phyloP scores from a whole-genome alignment of 1,140 invertebrate species.

The Danaus melanippus region DNA sequence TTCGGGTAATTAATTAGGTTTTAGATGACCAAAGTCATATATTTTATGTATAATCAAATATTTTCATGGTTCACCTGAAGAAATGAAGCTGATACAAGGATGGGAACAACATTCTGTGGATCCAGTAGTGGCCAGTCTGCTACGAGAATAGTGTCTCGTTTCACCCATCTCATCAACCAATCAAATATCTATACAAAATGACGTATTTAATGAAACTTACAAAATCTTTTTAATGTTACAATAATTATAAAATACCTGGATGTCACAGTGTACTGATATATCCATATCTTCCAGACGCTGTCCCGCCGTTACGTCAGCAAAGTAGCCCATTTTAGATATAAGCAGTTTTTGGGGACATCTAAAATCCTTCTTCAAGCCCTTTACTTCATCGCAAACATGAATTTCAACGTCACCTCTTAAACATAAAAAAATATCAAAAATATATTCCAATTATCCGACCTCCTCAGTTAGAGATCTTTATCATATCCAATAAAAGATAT shows the following conservation, averaged over 20 bases:
- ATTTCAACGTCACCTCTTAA: constrained; percentile 86
- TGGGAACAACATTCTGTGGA: constrained; percentile 88
- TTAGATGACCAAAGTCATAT: neutral
- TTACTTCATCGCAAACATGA: constrained; percentile 90
- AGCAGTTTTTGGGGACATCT: constrained; percentile 88
- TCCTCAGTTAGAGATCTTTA: no score
- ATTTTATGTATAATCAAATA: neutral
- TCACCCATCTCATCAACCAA: constrained; percentile 95
- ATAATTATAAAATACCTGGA: constrained; percentile 66
- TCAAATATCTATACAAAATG: constrained; percentile 81
- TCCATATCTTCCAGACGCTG: constrained; percentile 95
- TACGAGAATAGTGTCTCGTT: constrained; percentile 78
- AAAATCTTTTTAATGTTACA: neutral
- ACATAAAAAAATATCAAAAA: constrained; percentile 19
- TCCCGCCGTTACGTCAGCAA: constrained; percentile 88
- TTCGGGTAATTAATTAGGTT: no score
- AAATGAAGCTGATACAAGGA: constrained; percentile 94
- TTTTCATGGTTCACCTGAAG: constrained; percentile 71
- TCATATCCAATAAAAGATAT: no score
- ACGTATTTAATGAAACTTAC: no score
- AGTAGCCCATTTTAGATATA: constrained; percentile 94
- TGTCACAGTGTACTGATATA: constrained; percentile 96
- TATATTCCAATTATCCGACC: no score
- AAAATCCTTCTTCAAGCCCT: constrained; percentile 90
- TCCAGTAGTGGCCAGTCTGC: constrained; percentile 83